Evolutionary conservation across 2,113 vertebrate genomes (phyloP).

Genomic region (Caranx ignobilis): DNA sequence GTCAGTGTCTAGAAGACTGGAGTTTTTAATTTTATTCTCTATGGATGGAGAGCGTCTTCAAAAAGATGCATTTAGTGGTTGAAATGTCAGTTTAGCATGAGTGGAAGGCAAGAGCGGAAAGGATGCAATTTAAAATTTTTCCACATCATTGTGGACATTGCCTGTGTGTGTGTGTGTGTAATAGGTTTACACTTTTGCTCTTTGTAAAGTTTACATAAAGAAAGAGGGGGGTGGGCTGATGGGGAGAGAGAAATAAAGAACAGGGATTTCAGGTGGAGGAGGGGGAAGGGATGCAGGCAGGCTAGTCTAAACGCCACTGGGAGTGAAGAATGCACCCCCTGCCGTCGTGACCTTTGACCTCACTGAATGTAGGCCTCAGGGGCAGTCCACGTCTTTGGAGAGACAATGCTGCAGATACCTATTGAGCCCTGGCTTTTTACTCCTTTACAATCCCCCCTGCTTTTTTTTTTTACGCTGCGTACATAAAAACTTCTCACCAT

Average conservation of each 20-base stretch:
- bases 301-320: slow-evolving; percentile 48
- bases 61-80: slow-evolving; percentile 9
- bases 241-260: slow-evolving; percentile 21
- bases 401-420: slow-evolving; percentile 78
- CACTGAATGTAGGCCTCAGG: slow-evolving; percentile 66
- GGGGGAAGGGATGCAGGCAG: slow-evolving; percentile 13
- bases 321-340: slow-evolving; percentile 71
- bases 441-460: slow-evolving; percentile 65
- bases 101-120: slow-evolving; percentile 7
- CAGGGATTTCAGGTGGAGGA: background rate
- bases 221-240: background rate
- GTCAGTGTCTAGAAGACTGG: background rate
- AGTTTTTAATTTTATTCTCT: slow-evolving; percentile 31
- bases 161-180: slow-evolving; percentile 6
- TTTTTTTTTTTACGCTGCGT: slow-evolving; percentile 39
- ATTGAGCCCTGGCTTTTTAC: slow-evolving; percentile 79
- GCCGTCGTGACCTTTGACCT: slow-evolving; percentile 75
- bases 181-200: slow-evolving; percentile 26
- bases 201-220: slow-evolving; percentile 7
- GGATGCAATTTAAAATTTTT: slow-evolving; percentile 40
- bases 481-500: slow-evolving; percentile 64
- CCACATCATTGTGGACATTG: slow-evolving; percentile 20
- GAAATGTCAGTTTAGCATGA: slow-evolving; percentile 2
- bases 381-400: slow-evolving; percentile 63
- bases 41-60: background rate